Percentiles rank a stretch among this genome's conserved stretches.
These are phyloP conservation scores for Caenorhabditis drosophilae DNA, from an alignment of 2,888 invertebrate genomes.

Conservation along the genomic window DNA sequence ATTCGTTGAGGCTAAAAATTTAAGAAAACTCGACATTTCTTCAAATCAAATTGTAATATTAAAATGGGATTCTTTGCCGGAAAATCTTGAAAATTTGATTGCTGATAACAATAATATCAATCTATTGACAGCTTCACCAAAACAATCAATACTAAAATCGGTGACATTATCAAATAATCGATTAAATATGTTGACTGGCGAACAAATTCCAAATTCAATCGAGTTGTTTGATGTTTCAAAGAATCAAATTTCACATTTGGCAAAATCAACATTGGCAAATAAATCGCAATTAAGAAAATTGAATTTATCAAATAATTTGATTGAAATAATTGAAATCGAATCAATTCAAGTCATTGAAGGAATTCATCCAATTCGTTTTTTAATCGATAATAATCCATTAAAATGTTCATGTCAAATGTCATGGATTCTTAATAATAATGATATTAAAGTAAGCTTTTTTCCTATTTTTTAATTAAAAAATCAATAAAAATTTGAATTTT, in stretches of 20 bases:
- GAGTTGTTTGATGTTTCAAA: conserved; percentile 41
- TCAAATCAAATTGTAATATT: conserved; percentile 37
- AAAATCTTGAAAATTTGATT: conserved; percentile 39
- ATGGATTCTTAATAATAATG: conserved; percentile 78
- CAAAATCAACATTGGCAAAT: conserved; percentile 24
- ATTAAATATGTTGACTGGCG: conserved; percentile 46
- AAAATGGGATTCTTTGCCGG: conserved; percentile 46
- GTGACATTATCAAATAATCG: conserved; percentile 47
- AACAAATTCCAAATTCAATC: conserved; percentile 47
- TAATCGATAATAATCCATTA: conserved; percentile 79
- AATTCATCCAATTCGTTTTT: conserved; percentile 36
- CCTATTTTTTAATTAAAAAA: neutral
- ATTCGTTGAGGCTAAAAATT: conserved; percentile 23
- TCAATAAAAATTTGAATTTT: neutral
- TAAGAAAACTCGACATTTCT: conserved; percentile 44
- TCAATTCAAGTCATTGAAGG: conserved; percentile 32
- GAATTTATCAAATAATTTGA: conserved; percentile 38
- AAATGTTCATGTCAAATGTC: conserved; percentile 89
- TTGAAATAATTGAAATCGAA: conserved; percentile 25
- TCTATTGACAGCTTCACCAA: conserved; percentile 37
- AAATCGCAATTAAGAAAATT: conserved; percentile 36
- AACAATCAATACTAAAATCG: conserved; percentile 17
- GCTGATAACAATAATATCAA: conserved; percentile 49
- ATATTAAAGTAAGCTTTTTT: conserved; percentile 62
- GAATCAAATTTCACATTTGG: conserved; percentile 29